Evolutionary conservation across 2,797 vertebrate species (phyloP).

Genomic region (Buceros bicornis): DNA sequence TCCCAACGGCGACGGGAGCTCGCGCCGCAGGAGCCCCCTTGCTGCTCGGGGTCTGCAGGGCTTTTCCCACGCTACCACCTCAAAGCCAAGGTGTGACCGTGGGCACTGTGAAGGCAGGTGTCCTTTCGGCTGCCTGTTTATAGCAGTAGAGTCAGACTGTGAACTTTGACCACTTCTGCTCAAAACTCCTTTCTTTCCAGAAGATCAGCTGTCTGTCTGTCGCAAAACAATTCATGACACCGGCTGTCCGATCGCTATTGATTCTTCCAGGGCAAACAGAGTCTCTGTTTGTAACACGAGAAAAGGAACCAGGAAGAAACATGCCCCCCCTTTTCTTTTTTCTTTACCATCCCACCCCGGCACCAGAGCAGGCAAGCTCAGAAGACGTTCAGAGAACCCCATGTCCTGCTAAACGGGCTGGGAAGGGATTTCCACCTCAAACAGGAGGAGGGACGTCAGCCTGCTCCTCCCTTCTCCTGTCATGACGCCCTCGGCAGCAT

Average conservation of each 20-base stretch:
- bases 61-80: not conserved
- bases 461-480: not conserved
- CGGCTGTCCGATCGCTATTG: not conserved
- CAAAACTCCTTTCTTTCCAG: conserved; percentile 37
- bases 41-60: not conserved
- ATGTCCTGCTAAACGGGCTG: not conserved
- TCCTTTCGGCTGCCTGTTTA: conserved; percentile 32
- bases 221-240: conserved; percentile 61
- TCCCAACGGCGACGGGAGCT: not conserved
- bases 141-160: conserved; percentile 24
- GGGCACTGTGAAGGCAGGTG: not conserved
- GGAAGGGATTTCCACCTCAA: not conserved
- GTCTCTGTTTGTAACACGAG: not conserved
- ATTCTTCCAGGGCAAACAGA: conserved; percentile 2
- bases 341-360: not conserved
- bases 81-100: not conserved
- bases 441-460: not conserved
- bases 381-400: not conserved
- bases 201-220: conserved; percentile 43
- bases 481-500: not conserved
- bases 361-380: not conserved
- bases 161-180: conserved; percentile 49
- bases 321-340: not conserved
- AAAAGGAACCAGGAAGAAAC: not conserved
- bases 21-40: not conserved